A percentile compares a stretch with the other conserved stretches of the same genome.
Evolutionary conservation across 2,888 invertebrate genomes (phyloP).

Genomic region (Thymelicus acteon): DNA sequence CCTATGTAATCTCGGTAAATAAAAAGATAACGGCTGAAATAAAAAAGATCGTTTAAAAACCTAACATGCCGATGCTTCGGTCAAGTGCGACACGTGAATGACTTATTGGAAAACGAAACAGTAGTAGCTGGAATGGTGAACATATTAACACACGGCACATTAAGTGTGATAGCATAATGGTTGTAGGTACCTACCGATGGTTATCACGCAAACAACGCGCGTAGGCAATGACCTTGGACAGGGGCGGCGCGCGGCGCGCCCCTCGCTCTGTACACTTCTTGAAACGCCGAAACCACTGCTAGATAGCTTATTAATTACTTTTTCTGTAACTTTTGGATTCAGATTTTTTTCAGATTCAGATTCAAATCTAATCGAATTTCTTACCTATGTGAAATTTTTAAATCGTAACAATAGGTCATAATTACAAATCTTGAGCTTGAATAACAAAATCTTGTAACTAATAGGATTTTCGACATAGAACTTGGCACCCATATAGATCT

Average conservation of each 20-base stretch:
- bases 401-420: too few species aligned
- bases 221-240: slow-evolving; percentile 65
- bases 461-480: too few species aligned
- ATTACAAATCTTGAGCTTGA: too few species aligned
- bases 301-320: slow-evolving; percentile 20
- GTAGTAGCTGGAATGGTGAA: slow-evolving; percentile 25
- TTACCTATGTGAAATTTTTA: neutral
- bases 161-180: slow-evolving; percentile 30
- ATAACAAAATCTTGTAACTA: too few species aligned
- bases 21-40: too few species aligned
- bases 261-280: slow-evolving; percentile 11
- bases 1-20: too few species aligned
- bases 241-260: slow-evolving; percentile 7
- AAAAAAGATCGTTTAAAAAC: too few species aligned
- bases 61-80: neutral
- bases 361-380: too few species aligned
- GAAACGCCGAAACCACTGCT: slow-evolving; percentile 23
- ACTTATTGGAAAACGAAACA: slow-evolving; percentile 27
- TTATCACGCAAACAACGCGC: slow-evolving; percentile 58
- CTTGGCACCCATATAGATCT: too few species aligned
- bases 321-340: neutral
- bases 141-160: slow-evolving; percentile 34
- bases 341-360: too few species aligned
- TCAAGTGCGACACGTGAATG: slow-evolving; percentile 12
- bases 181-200: slow-evolving; percentile 43